These are phyloP conservation scores for Alauda arvensis DNA, from an alignment of 2,797 vertebrate genomes.

Conservation along the genomic window DNA sequence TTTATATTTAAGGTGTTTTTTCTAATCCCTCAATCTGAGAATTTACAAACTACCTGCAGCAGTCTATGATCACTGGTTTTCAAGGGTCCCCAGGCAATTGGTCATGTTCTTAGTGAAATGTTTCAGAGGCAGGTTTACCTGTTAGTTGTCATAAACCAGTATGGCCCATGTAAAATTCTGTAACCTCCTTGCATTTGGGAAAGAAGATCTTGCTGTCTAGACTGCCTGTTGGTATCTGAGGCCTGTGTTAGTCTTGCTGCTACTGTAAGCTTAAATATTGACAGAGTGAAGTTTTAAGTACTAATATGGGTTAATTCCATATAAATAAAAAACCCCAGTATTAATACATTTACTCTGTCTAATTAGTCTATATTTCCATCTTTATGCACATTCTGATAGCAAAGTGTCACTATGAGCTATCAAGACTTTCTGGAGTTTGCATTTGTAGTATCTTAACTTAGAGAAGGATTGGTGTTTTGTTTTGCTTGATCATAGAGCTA, in stretches of 20 bases:
- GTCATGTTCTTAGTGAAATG: background rate
- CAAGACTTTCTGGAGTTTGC: background rate
- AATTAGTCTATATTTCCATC: background rate
- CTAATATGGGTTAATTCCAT: background rate
- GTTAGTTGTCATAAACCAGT: background rate
- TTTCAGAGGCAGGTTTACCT: background rate
- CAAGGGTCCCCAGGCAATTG: background rate
- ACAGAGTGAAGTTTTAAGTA: background rate
- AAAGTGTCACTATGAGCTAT: background rate
- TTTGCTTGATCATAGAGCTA: background rate
- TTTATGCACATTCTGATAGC: background rate
- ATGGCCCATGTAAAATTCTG: background rate
- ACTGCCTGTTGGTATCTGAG: background rate
- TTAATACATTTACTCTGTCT: background rate
- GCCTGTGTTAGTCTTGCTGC: background rate
- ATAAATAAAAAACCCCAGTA: background rate
- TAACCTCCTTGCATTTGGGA: background rate
- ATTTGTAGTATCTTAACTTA: background rate
- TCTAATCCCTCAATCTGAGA: background rate
- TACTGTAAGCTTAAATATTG: background rate
- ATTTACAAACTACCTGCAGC: background rate
- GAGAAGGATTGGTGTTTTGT: rapidly evolving
- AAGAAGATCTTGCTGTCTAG: background rate
- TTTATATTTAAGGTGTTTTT: background rate
- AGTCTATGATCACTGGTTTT: background rate